Evolutionary conservation across 2,888 invertebrate species (phyloP).

Genomic region (Platerodrilus igneus): DNA sequence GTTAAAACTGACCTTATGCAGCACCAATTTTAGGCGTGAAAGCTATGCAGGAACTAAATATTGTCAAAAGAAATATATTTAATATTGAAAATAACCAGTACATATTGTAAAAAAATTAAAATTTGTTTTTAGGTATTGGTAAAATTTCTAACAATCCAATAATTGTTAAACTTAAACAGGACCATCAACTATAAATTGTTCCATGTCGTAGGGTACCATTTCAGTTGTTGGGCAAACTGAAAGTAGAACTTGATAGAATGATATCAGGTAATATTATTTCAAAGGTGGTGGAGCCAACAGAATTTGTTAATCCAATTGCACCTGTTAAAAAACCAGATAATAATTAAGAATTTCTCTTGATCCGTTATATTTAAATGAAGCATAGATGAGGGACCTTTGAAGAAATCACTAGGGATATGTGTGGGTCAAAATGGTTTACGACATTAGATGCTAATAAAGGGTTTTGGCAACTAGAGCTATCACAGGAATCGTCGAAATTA

Average conservation of each 20-base stretch:
- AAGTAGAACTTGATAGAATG: constrained; percentile 17
- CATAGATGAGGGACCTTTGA: constrained; percentile 27
- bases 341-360: constrained; percentile 27
- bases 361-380: constrained; percentile 24
- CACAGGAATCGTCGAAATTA: neutral
- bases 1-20: no score
- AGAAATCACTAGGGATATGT: constrained; percentile 21
- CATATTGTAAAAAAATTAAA: no score
- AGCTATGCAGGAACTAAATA: no score
- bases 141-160: no score
- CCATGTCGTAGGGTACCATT: no score
- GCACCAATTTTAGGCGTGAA: no score
- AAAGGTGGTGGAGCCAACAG: constrained; percentile 24
- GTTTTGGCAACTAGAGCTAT: constrained; percentile 20
- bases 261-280: constrained; percentile 19
- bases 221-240: no score
- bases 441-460: constrained; percentile 20
- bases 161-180: no score
- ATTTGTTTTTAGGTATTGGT: no score
- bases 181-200: no score
- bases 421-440: constrained; percentile 19
- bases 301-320: constrained; percentile 15
- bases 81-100: no score
- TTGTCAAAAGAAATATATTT: no score
- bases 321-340: constrained; percentile 10